Evolutionary conservation across 2,113 vertebrate species (phyloP).

Genomic region (Ginglymostoma cirratum): DNA sequence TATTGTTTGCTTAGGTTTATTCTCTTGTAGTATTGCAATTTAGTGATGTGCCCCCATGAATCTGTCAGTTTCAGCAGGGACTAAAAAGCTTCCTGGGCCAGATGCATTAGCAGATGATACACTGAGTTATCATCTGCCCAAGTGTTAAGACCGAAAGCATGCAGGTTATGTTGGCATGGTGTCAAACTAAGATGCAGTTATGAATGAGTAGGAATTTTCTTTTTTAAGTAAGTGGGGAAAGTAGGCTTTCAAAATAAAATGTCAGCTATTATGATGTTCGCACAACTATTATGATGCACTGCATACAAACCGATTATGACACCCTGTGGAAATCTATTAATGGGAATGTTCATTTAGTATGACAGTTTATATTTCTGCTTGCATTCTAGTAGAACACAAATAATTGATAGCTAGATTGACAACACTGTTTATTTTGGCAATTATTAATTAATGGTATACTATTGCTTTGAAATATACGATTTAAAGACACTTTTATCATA

Average conservation of each 20-base stretch:
- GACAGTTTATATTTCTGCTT: neutral
- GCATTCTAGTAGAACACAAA: neutral
- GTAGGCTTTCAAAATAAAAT: slow-evolving; percentile 1
- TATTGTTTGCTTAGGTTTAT: neutral
- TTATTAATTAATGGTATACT: neutral
- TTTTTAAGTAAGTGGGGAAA: neutral
- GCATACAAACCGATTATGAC: neutral
- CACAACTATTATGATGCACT: no score
- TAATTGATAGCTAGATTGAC: neutral
- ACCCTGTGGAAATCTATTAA: neutral
- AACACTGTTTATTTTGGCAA: neutral
- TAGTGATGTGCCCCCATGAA: neutral
- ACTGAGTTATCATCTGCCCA: neutral
- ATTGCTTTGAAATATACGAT: neutral
- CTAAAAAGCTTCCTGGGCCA: neutral
- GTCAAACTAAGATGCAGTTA: neutral
- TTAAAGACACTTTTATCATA: neutral
- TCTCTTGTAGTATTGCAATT: neutral
- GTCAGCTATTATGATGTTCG: neutral
- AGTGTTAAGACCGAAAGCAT: neutral
- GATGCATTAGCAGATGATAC: neutral
- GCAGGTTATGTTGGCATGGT: neutral
- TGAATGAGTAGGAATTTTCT: neutral
- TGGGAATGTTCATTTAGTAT: neutral
- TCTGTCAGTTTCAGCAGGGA: neutral